Conservation (phyloP, 30 jellyfish, hydroid and myxozoan species). For the Chrysaora quinquecirrha region DNA sequence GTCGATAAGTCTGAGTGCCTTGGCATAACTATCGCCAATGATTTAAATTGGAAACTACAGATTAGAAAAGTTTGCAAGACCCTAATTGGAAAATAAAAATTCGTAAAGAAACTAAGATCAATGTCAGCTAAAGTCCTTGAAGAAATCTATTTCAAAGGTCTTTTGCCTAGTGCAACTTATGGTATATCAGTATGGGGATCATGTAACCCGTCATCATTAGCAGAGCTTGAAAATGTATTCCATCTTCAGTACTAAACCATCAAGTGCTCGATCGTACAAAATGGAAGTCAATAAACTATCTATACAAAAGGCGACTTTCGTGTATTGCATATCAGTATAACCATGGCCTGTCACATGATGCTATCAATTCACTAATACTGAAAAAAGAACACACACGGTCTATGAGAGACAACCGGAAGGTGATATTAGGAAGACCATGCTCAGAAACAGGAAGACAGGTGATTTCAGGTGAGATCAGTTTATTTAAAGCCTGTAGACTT, state of each 20-base stretch:
- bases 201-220: slow-evolving; percentile 34
- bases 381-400: slow-evolving; percentile 24
- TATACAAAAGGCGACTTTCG: not conserved
- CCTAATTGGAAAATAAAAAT: slow-evolving; percentile 29
- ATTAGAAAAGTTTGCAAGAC: slow-evolving; percentile 10
- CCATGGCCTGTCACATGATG: slow-evolving; percentile 45
- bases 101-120: slow-evolving; percentile 31
- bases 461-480: no score
- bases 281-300: slow-evolving; percentile 36
- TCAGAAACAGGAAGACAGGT: slow-evolving; percentile 1
- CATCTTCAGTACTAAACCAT: slow-evolving; percentile 22
- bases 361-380: slow-evolving; percentile 27
- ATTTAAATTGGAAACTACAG: not conserved
- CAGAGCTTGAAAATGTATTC: slow-evolving; percentile 42
- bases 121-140: slow-evolving; percentile 32
- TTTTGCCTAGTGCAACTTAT: slow-evolving; percentile 34
- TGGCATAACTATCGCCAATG: not conserved
- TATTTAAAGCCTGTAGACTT: no score
- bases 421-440: not conserved
- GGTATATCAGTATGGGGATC: slow-evolving; percentile 22
- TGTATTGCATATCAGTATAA: slow-evolving; percentile 26
- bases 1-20: slow-evolving; percentile 1
- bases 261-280: slow-evolving; percentile 4
- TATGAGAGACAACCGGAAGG: slow-evolving; percentile 17
- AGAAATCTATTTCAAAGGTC: slow-evolving; percentile 38